Base-by-base conservation (phyloP, 2,113 vertebrate genomes). In the Datnioides undecimradiatus region DNA sequence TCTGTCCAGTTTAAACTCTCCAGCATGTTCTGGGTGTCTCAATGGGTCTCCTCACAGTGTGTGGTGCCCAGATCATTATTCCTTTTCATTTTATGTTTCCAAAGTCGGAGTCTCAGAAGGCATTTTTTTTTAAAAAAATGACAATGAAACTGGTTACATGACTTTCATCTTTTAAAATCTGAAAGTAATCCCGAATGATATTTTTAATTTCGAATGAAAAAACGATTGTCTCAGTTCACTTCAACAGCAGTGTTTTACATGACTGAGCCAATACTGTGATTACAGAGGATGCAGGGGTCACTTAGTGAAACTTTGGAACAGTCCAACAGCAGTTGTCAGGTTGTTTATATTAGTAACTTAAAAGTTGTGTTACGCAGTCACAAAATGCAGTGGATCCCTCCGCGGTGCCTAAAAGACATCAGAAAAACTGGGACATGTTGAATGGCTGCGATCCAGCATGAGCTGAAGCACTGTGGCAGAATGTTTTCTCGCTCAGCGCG, bases 381-480 rank as follows among this genome's bases (percentile, higher is more conserved):
- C 19, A 41, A 68, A 77, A 21, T 33, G 43, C 45, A 49, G 27
- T 51, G 40, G 63, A 41, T 59, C 75, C 57, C 55, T 1, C n/a
- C n/a, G 9, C 10, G 16, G 45, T 62, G 19, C 54, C 36, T 62
- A 36, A 21, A 52, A 58, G 49, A 52, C 45, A 52, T 36, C 34
- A 25, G 7, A 67, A 36, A 33, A 52, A 43, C 41, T 67, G 36
- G 63, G 71, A 62, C 36, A 52, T 36, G 36, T 59, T 67, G 29
- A 48, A 41, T 67, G 46, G 70, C 55, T 52, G 46, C 25, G 45
- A 51, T 66, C 52, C 63, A 59, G 34, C 8, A 38, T n/a, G 59
- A 48, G 52, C 58, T 65, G 31, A 23, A 65, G 29, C 14, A 10
- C 19, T 25, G 49, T 64, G 48, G 62, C 41, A 67, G 41, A 49